Base-by-base conservation (phyloP, 2,113 vertebrate species). In the Sebastes fasciatus region DNA sequence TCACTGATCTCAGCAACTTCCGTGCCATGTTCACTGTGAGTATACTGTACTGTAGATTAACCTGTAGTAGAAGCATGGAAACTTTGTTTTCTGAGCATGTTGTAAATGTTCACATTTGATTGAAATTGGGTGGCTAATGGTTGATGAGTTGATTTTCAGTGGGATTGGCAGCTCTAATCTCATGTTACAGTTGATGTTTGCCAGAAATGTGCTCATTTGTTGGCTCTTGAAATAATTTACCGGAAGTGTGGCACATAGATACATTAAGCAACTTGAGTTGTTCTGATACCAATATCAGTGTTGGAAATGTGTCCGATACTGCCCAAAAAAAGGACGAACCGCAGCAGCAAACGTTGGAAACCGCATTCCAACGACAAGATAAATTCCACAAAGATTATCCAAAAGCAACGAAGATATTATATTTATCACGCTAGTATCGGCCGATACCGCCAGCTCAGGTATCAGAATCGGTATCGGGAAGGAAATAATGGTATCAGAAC, bases 1-100 rank as follows among this genome's bases (percentile, higher is more conserved):
- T 99, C 86, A 97, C 94, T 0, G 98, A 99, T 86, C 92, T 99
- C 84, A 98, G 95, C 95, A 99, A 97, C 95, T 99, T 99, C 94
- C 96, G 96, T 75, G 92, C 95, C 34, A 97, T 97, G 96, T 99
- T 99, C 88, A 89, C 90, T 93, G 98, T 99, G 96, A 83, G 77
- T 92, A 84, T 23, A 4, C 48, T 21, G 5, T 1, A 6, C 16
- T 17, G 4, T n/a, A 48, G 26, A 54, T 8, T 52, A 2, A 62
- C 6, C 7, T 21, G 4, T 1, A 9, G 12, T 3, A 23, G 43
- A 77, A 54, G 4, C 16, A n/a, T 14, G 2, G 4, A 23, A 23
- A 10, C 12, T 34, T 6, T 16, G 0, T 19, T 74, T 57, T 65
- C 42, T 46, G 13, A 17, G 16, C 54, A 21, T 52, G 16, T 65